A percentile compares a stretch with the other conserved stretches of the same genome.
Evolutionary conservation across 2,113 vertebrate species (phyloP).

Genomic region (Phasianus colchicus): DNA sequence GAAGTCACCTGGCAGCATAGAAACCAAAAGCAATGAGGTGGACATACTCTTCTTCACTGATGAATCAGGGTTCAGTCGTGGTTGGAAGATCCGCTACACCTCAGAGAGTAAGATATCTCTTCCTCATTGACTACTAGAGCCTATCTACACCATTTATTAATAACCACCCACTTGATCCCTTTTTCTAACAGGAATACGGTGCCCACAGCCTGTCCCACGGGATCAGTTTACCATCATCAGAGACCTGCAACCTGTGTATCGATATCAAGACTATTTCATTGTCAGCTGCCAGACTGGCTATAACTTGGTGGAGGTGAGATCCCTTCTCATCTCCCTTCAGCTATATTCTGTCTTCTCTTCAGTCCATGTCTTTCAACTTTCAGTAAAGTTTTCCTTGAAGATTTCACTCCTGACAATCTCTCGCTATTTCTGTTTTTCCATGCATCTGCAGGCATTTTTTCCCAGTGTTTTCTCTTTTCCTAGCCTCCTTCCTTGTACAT

Average conservation of each 20-base stretch:
- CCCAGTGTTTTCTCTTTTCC: not conserved
- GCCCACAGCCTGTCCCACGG: constrained; percentile 73
- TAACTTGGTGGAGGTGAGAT: constrained; percentile 77
- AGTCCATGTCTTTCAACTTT: not conserved
- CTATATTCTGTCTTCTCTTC: not conserved
- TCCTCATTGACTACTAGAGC: not conserved
- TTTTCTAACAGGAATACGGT: constrained; percentile 73
- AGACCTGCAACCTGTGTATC: constrained; percentile 72
- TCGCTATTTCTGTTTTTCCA: not conserved
- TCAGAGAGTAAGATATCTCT: constrained; percentile 70
- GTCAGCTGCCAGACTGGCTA: constrained; percentile 79
- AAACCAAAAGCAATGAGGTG: constrained; percentile 78
- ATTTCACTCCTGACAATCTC: not conserved
- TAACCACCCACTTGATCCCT: not conserved
- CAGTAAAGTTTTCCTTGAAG: not conserved
- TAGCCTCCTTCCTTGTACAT: not conserved
- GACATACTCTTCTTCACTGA: constrained; percentile 81
- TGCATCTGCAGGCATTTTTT: not conserved
- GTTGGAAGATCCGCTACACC: constrained; percentile 83
- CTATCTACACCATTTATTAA: not conserved
- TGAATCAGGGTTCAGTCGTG: constrained; percentile 80
- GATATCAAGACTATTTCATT: constrained; percentile 78
- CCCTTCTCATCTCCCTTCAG: not conserved
- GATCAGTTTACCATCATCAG: constrained; percentile 80
- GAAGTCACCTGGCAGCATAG: constrained; percentile 64